A percentile compares a stretch with the other conserved stretches of the same genome.
Evolutionary conservation across 1,140 invertebrate species (phyloP).

Genomic region (Dendroctonus valens): DNA sequence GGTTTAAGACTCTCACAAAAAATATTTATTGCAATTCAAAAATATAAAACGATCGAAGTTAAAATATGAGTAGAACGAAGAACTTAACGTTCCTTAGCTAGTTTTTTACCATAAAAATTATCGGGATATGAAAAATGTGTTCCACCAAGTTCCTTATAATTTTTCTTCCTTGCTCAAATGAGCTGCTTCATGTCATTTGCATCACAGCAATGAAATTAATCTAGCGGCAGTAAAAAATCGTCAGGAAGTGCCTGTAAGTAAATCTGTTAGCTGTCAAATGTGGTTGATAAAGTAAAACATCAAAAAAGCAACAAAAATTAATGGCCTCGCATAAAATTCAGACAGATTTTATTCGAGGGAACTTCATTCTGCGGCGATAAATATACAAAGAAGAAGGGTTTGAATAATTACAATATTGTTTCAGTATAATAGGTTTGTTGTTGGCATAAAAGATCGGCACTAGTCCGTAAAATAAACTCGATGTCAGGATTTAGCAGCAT

Average conservation of each 20-base stretch:
- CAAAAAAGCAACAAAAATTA: conserved; percentile 34
- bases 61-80: too few relatives aligned
- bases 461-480: conserved; percentile 37
- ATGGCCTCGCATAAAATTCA: conserved; percentile 32
- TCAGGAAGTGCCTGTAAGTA: conserved; percentile 8
- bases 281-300: conserved; percentile 27
- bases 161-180: too few relatives aligned
- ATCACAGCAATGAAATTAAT: too few relatives aligned
- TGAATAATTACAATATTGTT: conserved; percentile 38
- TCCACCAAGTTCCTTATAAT: too few relatives aligned
- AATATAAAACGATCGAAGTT: too few relatives aligned
- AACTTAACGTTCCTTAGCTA: too few relatives aligned
- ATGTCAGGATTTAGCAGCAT: conserved; percentile 34
- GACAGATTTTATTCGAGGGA: conserved; percentile 24
- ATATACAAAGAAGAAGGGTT: conserved; percentile 37
- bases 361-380: conserved; percentile 28
- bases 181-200: too few relatives aligned
- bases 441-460: conserved; percentile 37
- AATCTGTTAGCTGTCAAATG: conserved; percentile 23
- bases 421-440: conserved; percentile 36
- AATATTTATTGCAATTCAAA: too few relatives aligned
- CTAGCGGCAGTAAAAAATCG: background rate
- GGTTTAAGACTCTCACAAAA: too few relatives aligned
- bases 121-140: too few relatives aligned
- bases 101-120: too few relatives aligned